These are phyloP conservation scores for Melipona beecheii DNA, from an alignment of 2,888 invertebrate genomes.

Conservation along the genomic window DNA sequence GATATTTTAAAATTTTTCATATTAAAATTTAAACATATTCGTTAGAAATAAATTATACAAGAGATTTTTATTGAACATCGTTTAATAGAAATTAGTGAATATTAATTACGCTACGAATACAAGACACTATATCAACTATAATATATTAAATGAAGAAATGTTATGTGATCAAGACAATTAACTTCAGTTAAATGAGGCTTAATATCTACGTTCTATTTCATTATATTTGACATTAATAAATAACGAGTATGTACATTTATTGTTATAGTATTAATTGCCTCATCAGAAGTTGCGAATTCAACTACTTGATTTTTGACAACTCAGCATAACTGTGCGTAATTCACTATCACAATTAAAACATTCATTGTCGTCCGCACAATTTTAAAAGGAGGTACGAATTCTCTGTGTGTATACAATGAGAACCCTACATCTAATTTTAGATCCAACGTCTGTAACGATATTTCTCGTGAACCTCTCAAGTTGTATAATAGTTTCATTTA, in stretches of 20 bases:
- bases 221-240: not conserved
- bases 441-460: slow-evolving; percentile 33
- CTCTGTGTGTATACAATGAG: slow-evolving; percentile 1
- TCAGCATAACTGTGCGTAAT: not conserved
- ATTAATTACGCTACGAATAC: not conserved
- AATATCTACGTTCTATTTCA: not conserved
- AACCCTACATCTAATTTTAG: slow-evolving; percentile 45
- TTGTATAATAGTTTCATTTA: not conserved
- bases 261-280: not conserved
- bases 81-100: not conserved
- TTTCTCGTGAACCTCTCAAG: not conserved
- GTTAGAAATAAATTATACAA: not conserved
- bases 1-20: not conserved
- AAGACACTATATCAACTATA: too few species aligned
- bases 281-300: not conserved
- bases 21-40: not conserved
- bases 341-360: slow-evolving; percentile 11
- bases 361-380: not conserved
- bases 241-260: not conserved
- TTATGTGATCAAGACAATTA: too few species aligned
- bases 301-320: not conserved
- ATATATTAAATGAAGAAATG: too few species aligned
- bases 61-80: not conserved
- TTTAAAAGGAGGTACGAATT: not conserved
- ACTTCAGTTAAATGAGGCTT: too few species aligned